Evolutionary conservation across 2,797 vertebrate genomes (phyloP), one percentile per base, ranked within the genome.

Genomic region (Malurus splendens): DNA sequence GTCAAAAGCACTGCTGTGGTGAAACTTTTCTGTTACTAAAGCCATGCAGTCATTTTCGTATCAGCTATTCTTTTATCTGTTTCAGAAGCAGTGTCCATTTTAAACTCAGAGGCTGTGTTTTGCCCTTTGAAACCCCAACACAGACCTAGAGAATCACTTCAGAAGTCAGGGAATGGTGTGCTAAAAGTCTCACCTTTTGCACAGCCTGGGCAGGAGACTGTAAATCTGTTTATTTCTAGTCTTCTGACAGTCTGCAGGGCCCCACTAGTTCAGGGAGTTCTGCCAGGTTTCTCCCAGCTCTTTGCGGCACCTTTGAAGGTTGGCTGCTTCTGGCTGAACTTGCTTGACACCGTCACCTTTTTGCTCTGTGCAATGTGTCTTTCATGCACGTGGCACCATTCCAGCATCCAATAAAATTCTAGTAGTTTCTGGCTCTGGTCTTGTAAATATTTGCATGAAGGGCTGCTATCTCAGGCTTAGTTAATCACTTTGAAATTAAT

Each of bases 271-370:
- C 91, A 92, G 74, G 81, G 91, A 84, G 90, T 91, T 90, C 91
- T 94, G 91, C 90, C 90, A 93, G 91, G 67, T 86, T 86, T 81
- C 87, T 64, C 76, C 30, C 45, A 87, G 77, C 38, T 66, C 60
- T 66, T 50, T 0, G 30, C 18, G 15, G 83, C 71, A 54, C 60
- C 77, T 88, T 88, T 94, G 70, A 93, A 94, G 73, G 67, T 57
- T 83, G 82, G 36, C 71, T 86, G 9, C 89, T 90, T 81, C 79
- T 93, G 89, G 76, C 55, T 88, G 81, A 91, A 80, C 90, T 90
- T 50, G 32, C 74, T 81, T 83, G 93, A 93, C 83, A 83, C 56
- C 0, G 0, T 82, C 14, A 13, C 81, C 72, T 81, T 90, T 78
- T 66, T 86, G 73, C 71, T 54, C 45, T 47, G 0, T 70, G 41